phyloP scores from a whole-genome alignment of 2,888 invertebrate species.

The Lepidochrysops patricia region DNA sequence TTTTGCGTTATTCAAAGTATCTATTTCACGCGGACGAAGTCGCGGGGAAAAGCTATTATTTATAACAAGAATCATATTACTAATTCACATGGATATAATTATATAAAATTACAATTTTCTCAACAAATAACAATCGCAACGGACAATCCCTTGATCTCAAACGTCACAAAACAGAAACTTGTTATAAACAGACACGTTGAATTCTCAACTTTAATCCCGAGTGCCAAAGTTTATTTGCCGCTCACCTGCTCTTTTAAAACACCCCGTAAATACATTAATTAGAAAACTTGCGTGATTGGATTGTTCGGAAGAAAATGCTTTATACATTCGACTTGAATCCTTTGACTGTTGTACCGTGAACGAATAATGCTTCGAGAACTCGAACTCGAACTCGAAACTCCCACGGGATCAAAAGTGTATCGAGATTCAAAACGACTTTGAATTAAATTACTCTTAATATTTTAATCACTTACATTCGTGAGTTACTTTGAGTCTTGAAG shows the following conservation, averaged over 20 bases:
- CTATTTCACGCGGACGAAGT: too few relatives aligned
- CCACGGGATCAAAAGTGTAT: not conserved
- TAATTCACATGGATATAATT: too few relatives aligned
- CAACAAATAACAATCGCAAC: not conserved
- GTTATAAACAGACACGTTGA: not conserved
- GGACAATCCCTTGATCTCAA: not conserved
- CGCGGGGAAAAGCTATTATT: too few relatives aligned
- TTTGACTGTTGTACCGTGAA: conserved; percentile 15
- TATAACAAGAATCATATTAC: too few relatives aligned
- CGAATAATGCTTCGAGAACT: conserved; percentile 14
- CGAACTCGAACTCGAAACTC: conserved; percentile 9
- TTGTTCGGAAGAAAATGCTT: not conserved
- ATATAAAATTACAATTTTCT: not conserved
- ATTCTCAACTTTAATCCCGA: not conserved
- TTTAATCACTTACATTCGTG: not conserved
- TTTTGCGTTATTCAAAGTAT: too few relatives aligned
- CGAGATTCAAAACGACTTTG: not conserved
- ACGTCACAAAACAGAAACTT: not conserved
- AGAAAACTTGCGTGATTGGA: not conserved
- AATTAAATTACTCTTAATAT: not conserved
- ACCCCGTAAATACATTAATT: not conserved
- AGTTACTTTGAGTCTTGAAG: not conserved
- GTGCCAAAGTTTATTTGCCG: not conserved
- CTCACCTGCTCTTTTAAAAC: not conserved
- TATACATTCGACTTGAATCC: conserved; percentile 4